A percentile compares a stretch with the other conserved stretches of the same genome.
Evolutionary conservation across 2,888 invertebrate species (phyloP).

Genomic region (Serripes groenlandicus): DNA sequence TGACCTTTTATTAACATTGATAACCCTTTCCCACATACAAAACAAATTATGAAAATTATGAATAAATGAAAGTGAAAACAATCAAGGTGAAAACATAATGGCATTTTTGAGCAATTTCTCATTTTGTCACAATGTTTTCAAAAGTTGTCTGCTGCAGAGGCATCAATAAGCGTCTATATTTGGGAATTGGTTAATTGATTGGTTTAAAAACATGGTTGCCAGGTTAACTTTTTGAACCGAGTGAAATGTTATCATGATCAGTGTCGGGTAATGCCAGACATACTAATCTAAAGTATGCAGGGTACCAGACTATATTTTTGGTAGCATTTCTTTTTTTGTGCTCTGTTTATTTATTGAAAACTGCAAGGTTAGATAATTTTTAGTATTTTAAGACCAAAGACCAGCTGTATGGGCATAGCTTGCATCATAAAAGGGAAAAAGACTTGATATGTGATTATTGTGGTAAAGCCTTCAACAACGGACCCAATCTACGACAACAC

Average conservation of each 20-base stretch:
- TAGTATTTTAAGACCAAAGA: constrained; percentile 47
- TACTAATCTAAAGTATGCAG: too few relatives aligned
- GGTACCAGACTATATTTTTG: too few relatives aligned
- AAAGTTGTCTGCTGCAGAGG: background rate
- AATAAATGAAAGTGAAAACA: background rate
- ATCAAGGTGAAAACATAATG: background rate
- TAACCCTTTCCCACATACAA: too few relatives aligned
- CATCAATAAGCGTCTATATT: background rate
- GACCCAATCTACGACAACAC: constrained; percentile 49
- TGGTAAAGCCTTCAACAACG: constrained; percentile 55
- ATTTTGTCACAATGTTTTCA: background rate
- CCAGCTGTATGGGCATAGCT: constrained; percentile 36
- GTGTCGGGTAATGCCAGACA: too few relatives aligned
- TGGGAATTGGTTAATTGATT: background rate
- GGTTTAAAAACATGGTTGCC: too few relatives aligned
- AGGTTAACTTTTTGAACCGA: too few relatives aligned
- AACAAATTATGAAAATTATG: too few relatives aligned
- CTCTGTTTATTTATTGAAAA: background rate
- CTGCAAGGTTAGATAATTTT: background rate
- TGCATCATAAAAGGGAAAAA: constrained; percentile 37
- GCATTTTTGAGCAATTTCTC: background rate
- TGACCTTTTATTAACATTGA: background rate
- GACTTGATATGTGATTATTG: constrained; percentile 40
- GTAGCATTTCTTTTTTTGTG: background rate
- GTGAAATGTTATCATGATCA: too few relatives aligned